Percentiles rank a stretch among this genome's conserved stretches.
Evolutionary conservation across 2,797 vertebrate genomes (phyloP).

Genomic region (Danio choprae): DNA sequence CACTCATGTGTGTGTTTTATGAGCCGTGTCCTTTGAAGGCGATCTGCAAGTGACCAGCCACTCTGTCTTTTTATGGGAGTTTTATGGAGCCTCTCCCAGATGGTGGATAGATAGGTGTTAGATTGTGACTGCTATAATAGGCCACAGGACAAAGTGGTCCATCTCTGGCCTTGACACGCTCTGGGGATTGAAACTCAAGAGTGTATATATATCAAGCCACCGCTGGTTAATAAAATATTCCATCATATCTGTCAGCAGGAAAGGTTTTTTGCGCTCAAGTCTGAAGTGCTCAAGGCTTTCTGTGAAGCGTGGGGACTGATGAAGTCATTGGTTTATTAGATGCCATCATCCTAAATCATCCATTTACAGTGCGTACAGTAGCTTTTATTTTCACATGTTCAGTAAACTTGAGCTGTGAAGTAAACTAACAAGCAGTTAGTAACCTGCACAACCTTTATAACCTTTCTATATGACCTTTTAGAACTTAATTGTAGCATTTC

Average conservation of each 20-base stretch:
- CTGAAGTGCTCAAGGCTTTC: conserved; percentile 38
- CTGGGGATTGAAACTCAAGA: conserved; percentile 56
- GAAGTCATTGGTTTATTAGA: conserved; percentile 29
- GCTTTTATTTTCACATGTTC: neutral
- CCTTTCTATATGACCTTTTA: too few species aligned
- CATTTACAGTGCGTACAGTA: conserved; percentile 27
- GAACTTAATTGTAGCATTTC: too few species aligned
- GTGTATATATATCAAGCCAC: conserved; percentile 55
- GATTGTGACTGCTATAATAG: conserved; percentile 57
- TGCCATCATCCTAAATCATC: conserved; percentile 15
- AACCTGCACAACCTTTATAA: too few species aligned
- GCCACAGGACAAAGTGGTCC: conserved; percentile 43
- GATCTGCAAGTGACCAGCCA: conserved; percentile 57
- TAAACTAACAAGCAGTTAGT: neutral
- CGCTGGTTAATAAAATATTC: conserved; percentile 62
- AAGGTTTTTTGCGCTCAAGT: conserved; percentile 29
- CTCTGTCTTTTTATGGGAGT: conserved; percentile 60
- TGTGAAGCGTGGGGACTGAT: neutral
- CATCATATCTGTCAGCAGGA: conserved; percentile 49
- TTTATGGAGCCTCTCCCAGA: conserved; percentile 59
- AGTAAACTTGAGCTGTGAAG: neutral
- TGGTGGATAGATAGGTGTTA: conserved; percentile 54
- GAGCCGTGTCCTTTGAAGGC: conserved; percentile 41
- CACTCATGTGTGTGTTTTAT: conserved; percentile 48
- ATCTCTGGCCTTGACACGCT: conserved; percentile 56